These are phyloP conservation scores for Panurus biarmicus DNA, from an alignment of 2,113 vertebrate genomes.

Conservation along the genomic window DNA sequence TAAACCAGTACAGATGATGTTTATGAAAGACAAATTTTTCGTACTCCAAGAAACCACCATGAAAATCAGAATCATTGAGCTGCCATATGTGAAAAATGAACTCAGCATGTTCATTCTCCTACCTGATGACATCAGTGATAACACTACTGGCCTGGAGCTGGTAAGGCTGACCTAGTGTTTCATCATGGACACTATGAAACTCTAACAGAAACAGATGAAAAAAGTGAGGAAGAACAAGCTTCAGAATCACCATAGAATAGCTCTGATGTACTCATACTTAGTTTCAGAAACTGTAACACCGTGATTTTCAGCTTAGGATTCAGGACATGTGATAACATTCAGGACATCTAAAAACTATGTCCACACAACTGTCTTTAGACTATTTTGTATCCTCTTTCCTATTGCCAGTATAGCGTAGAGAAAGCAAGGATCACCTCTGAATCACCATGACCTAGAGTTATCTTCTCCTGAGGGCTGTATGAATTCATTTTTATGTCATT, in stretches of 20 bases:
- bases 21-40: conserved; percentile 59
- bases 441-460: background rate
- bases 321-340: background rate
- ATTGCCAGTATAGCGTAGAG: background rate
- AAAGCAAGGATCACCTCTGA: background rate
- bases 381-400: background rate
- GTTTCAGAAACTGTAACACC: background rate
- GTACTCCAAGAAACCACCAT: conserved; percentile 48
- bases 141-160: conserved; percentile 75
- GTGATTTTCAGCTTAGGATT: background rate
- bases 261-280: background rate
- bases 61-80: conserved; percentile 72
- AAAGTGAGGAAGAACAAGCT: background rate
- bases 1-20: conserved; percentile 82
- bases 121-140: conserved; percentile 65
- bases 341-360: background rate
- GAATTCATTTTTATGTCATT: background rate
- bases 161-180: conserved; percentile 53
- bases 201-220: background rate
- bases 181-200: background rate
- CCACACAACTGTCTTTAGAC: background rate
- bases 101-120: conserved; percentile 84
- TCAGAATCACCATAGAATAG: background rate
- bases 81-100: conserved; percentile 76
- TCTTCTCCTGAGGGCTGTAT: background rate